These are phyloP conservation scores for Zeugodacus cucurbitae DNA, from an alignment of 1,140 invertebrate species.

Conservation along the genomic window DNA sequence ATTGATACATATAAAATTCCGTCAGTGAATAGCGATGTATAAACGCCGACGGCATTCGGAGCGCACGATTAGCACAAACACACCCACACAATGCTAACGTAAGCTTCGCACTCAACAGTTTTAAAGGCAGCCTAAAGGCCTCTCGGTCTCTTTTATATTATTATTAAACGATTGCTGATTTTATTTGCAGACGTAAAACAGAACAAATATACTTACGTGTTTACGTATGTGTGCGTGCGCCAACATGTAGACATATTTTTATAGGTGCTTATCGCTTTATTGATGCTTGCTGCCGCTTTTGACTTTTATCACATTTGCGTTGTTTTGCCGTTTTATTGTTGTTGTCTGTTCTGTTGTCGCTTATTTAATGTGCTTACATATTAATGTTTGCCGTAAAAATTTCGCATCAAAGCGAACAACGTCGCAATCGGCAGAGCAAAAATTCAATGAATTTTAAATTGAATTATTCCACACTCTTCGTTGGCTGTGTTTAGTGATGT, in stretches of 20 bases:
- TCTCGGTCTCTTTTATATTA: too few relatives aligned
- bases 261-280: constrained; percentile 21
- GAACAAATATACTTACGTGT: background rate
- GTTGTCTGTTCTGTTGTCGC: background rate
- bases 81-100: too few relatives aligned
- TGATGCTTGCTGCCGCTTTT: constrained; percentile 6
- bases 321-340: background rate
- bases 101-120: too few relatives aligned
- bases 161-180: background rate
- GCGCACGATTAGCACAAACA: too few relatives aligned
- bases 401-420: background rate
- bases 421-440: background rate
- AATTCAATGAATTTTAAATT: constrained; percentile 21
- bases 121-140: too few relatives aligned
- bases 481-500: background rate
- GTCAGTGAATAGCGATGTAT: too few relatives aligned
- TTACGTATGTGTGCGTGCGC: background rate
- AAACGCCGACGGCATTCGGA: too few relatives aligned
- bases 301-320: constrained; percentile 15
- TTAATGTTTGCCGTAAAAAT: constrained; percentile 30
- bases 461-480: background rate
- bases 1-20: too few relatives aligned
- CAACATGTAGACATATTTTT: background rate
- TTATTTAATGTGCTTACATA: background rate
- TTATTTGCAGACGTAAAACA: background rate